Conservation (phyloP, 2,797 vertebrate genomes). For the Antrozous pallidus region DNA sequence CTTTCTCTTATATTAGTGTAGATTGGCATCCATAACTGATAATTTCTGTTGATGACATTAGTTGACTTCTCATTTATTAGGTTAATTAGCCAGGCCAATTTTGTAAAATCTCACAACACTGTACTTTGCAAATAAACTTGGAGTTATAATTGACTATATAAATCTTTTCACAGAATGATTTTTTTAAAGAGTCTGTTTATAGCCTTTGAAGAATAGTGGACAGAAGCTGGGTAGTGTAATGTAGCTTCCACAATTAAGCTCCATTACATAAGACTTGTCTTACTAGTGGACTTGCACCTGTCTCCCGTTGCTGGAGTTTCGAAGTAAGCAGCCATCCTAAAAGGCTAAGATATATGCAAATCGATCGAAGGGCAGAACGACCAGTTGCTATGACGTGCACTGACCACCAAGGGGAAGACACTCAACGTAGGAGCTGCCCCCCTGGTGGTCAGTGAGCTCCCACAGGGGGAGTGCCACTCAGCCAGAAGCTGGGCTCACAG, state of each 20-base stretch:
- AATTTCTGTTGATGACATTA: conserved; percentile 14
- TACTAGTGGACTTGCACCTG: not conserved
- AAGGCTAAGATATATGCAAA: no score
- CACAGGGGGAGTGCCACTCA: no score
- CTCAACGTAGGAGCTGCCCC: no score
- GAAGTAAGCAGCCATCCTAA: not conserved
- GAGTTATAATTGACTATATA: not conserved
- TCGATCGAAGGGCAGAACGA: accelerated
- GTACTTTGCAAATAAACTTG: not conserved
- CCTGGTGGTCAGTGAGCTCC: no score
- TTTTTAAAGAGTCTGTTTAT: not conserved
- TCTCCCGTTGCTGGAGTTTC: not conserved
- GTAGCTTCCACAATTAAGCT: not conserved
- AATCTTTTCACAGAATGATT: not conserved
- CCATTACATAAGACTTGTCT: not conserved
- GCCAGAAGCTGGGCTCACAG: no score
- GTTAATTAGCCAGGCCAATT: not conserved
- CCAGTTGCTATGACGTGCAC: no score
- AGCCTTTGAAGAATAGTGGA: conserved; percentile 2
- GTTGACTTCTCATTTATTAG: not conserved
- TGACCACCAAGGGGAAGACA: no score
- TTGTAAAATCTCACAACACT: not conserved
- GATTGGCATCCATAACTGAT: not conserved
- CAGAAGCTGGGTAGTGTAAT: not conserved
- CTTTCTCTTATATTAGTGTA: no score